Conservation (phyloP, 2,797 vertebrate species). For the Enteromius afrohamiltoni region DNA sequence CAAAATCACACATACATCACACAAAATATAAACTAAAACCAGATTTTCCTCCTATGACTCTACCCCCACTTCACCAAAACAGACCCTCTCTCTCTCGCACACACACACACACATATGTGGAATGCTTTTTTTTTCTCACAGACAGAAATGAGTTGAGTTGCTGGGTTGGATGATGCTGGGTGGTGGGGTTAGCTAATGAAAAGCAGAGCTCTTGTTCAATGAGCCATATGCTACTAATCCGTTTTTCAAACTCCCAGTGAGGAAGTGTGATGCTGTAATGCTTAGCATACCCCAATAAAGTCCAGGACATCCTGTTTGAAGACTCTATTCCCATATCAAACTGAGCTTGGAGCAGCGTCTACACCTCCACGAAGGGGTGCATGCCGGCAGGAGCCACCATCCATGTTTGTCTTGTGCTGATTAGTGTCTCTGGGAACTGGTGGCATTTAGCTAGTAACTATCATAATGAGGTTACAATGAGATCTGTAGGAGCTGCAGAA, state of each 20-base stretch:
- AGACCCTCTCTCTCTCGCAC: slow-evolving; percentile 43
- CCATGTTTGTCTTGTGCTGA: slow-evolving; percentile 43
- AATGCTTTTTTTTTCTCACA: slow-evolving; percentile 63
- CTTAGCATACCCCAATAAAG: slow-evolving; percentile 74
- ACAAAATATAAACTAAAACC: slow-evolving; percentile 59
- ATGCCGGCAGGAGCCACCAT: slow-evolving; percentile 40
- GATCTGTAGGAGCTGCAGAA: slow-evolving; percentile 34
- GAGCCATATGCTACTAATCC: slow-evolving; percentile 69
- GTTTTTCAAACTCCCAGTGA: slow-evolving; percentile 63
- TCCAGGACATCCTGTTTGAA: slow-evolving; percentile 71
- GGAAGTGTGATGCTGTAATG: slow-evolving; percentile 72
- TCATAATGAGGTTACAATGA: slow-evolving; percentile 40
- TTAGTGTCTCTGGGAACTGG: slow-evolving; percentile 48
- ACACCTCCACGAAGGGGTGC: slow-evolving; percentile 49
- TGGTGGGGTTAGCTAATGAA: slow-evolving; percentile 62
- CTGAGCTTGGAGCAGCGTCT: slow-evolving; percentile 48
- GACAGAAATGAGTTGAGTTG: slow-evolving; percentile 65
- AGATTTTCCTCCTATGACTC: slow-evolving; percentile 59
- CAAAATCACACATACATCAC: slow-evolving; percentile 47
- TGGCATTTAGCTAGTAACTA: slow-evolving; percentile 28
- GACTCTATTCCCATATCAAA: slow-evolving; percentile 61
- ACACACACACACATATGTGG: slow-evolving; percentile 50
- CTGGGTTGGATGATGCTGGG: slow-evolving; percentile 59
- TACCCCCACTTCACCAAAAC: slow-evolving; percentile 59
- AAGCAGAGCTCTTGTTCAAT: slow-evolving; percentile 64